Base-by-base conservation (phyloP, 2,113 vertebrate species). In the Glaucidium brasilianum region DNA sequence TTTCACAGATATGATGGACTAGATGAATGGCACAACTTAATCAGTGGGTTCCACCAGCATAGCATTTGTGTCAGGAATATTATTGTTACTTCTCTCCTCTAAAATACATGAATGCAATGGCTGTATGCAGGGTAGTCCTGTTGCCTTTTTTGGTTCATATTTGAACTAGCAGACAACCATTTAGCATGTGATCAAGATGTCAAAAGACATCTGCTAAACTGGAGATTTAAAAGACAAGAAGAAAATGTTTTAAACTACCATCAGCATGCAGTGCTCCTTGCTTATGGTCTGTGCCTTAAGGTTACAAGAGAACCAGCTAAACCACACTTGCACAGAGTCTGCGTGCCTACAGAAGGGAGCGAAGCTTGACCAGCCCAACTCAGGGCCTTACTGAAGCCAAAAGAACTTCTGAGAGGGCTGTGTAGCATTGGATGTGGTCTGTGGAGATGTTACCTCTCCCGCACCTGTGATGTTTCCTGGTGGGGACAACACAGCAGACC, bases 301-400 rank as follows among this genome's bases (percentile, higher is more conserved):
- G 37, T 62, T 87, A 18, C 27, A 32, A 3, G 79, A 76, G 49
- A 10, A 69, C 43, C 0, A 0, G 16, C 26, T 69, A 29, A 35
- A 35, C 23, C 11, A 12, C 2, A 2, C 41, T 81, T 41, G 29
- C 11, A 18, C 25, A 37, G 43, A 15, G 19, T 18, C 37, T 58
- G 59, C 6, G 0, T 35, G 8, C 35, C 50, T 23, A 25, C 45
- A 17, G 4, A 62, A 43, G 23, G 52, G 39, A 58, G 9, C 0
- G 0, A 77, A 89, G 45, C n/a, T 91, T 1, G 0, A 1, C 15
- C 59, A 39, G 18, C 26, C 18, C 41, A 47, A 3, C 5, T 47
- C 39, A 29, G 69, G 45, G 19, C 50, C 41, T 21, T 59, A 20
- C 9, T 37, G 41, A 72, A 82, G 47, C 30, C 29, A 47, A n/a